Evolutionary conservation across 2,113 vertebrate species (phyloP).

Genomic region (Paraplagusia blochii): DNA sequence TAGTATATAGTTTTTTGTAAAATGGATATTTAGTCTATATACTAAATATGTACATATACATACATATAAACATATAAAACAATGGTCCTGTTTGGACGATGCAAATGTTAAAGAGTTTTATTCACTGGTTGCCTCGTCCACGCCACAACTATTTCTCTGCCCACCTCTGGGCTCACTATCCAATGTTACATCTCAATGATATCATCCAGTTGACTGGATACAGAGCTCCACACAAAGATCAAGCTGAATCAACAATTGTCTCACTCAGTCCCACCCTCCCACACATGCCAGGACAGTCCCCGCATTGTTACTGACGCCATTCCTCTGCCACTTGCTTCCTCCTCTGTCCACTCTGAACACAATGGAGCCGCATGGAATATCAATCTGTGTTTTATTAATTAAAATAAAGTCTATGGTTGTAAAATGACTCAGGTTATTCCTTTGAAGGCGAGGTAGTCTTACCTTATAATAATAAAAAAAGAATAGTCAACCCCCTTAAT

Average conservation of each 20-base stretch:
- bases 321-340: slow-evolving; percentile 12
- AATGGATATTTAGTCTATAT: too few relatives aligned
- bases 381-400: neutral
- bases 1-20: neutral
- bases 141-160: slow-evolving; percentile 18
- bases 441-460: too few relatives aligned
- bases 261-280: neutral
- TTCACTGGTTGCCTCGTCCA: neutral
- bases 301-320: slow-evolving; percentile 14
- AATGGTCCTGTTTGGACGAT: neutral
- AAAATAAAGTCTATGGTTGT: too few relatives aligned
- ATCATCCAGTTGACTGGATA: slow-evolving; percentile 45
- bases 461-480: too few relatives aligned
- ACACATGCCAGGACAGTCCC: slow-evolving; percentile 9
- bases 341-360: slow-evolving; percentile 8
- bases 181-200: slow-evolving; percentile 32
- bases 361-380: slow-evolving; percentile 15
- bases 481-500: too few relatives aligned
- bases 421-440: too few relatives aligned
- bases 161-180: slow-evolving; percentile 31
- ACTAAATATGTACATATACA: too few relatives aligned
- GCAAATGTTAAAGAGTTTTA: too few relatives aligned
- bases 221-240: slow-evolving; percentile 44
- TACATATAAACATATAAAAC: too few relatives aligned
- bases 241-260: slow-evolving; percentile 8